Evolutionary conservation across 2,797 vertebrate genomes (phyloP).

Genomic region (Propithecus deckenii): DNA sequence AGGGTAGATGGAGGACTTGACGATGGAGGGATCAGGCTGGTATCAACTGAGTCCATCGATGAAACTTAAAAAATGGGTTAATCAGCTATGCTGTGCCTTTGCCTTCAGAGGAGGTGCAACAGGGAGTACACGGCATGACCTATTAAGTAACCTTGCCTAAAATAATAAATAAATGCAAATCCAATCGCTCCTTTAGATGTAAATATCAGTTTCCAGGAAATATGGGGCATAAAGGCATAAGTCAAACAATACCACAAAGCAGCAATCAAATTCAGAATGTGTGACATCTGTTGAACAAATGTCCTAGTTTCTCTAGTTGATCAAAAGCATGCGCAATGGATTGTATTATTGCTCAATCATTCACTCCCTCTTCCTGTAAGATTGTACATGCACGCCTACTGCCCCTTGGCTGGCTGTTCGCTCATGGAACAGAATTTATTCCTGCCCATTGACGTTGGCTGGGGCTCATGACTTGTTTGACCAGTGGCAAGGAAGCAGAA

Average conservation of each 20-base stretch:
- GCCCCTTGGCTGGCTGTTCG: background rate
- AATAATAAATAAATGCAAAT: background rate
- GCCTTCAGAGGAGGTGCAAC: background rate
- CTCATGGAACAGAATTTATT: background rate
- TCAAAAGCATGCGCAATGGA: background rate
- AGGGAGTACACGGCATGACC: background rate
- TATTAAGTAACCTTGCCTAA: background rate
- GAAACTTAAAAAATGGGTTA: background rate
- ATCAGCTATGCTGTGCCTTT: background rate
- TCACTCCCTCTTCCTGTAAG: background rate
- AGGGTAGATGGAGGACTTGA: background rate
- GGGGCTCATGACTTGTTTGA: background rate
- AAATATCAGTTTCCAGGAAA: background rate
- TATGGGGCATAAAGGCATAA: background rate
- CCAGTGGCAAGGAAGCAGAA: background rate
- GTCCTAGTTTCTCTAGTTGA: background rate
- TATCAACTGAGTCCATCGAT: background rate
- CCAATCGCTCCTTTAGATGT: background rate
- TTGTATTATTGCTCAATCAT: background rate
- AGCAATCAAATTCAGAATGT: background rate
- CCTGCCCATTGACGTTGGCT: background rate
- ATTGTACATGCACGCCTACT: background rate
- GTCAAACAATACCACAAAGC: background rate
- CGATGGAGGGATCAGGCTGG: background rate
- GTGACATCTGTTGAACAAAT: background rate